Evolutionary conservation across 2,113 vertebrate species (phyloP).

Genomic region (Python bivittatus): DNA sequence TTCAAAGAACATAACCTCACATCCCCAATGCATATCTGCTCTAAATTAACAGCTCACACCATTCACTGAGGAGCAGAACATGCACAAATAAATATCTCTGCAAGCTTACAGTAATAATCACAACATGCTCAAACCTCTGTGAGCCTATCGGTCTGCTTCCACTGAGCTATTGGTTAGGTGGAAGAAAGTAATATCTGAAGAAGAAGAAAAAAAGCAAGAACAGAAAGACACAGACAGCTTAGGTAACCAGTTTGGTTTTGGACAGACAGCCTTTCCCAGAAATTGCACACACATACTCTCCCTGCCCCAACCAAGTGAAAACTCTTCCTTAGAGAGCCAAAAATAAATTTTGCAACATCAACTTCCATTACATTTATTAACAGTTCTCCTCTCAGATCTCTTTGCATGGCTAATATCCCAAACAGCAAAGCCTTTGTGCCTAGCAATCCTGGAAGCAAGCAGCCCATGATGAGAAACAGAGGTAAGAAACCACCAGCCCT

Average conservation of each 20-base stretch:
- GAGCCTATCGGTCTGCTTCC: neutral
- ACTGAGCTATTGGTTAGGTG: no score
- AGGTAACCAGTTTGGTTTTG: neutral
- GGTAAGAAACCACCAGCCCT: no score
- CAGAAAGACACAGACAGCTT: no score
- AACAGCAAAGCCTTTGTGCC: neutral
- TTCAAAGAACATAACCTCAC: conserved; percentile 6
- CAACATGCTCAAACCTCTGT: neutral
- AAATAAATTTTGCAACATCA: neutral
- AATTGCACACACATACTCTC: neutral
- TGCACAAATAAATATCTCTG: conserved; percentile 2
- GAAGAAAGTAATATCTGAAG: neutral
- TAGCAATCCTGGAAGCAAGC: neutral
- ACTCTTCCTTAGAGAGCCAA: neutral
- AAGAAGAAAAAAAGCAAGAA: neutral
- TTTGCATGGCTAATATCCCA: neutral
- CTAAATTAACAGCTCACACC: conserved; percentile 10
- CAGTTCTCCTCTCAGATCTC: neutral
- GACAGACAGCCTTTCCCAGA: no score
- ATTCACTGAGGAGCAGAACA: neutral
- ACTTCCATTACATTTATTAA: neutral
- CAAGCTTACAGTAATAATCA: neutral
- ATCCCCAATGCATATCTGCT: conserved; percentile 14
- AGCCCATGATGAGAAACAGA: neutral
- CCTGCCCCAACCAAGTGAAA: neutral